Base-by-base conservation (phyloP, 2,888 invertebrate genomes). In the Lithodes maja region DNA sequence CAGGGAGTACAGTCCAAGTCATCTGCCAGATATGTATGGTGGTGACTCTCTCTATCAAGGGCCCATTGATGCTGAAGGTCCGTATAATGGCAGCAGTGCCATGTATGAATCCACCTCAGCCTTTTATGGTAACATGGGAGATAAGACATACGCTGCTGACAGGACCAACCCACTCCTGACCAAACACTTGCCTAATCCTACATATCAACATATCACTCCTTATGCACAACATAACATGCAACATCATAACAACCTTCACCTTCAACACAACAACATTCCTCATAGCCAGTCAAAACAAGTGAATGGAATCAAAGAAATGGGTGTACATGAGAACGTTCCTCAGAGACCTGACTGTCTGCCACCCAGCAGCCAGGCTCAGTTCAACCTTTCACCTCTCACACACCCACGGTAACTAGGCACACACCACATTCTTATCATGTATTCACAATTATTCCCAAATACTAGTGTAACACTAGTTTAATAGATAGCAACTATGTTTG, bases 21-120 rank as follows among this genome's bases (percentile, higher is more conserved):
- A 89, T 12, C 75, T 90, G 3, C 87, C 90, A 12, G 91, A 91
- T 55, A 90, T 91, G 90, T 91, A 91, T 77, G 83, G 90, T 12
- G 88, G 90, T 2, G 52, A 78, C 12, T 89, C 88, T 3, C 53
- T 90, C 17, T 88, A 88, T 75, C 90, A 90, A 61, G 90, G 88
- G 1, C 88, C 85, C 49, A 88, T 90, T 71, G 88, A 90, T 50
- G 88, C 86, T 71, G 90, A 83, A 33, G 83, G 86, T 33, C 78
- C 74, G 3, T 86, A 85, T 74, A 86, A 80, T 49, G 88, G 88
- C 17, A 69, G 84, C 49, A 90, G 86, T 81, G 86, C 88, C 50
- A 17, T 91, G 50, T 91, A 91, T 71, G 91, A 91, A 50, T 90
- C 91, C 50, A 84, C 91, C 7, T 91, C 91, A 12, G 89, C 90